phyloP scores from a whole-genome alignment of 2,797 vertebrate species.

The Rhabdomys pumilio region DNA sequence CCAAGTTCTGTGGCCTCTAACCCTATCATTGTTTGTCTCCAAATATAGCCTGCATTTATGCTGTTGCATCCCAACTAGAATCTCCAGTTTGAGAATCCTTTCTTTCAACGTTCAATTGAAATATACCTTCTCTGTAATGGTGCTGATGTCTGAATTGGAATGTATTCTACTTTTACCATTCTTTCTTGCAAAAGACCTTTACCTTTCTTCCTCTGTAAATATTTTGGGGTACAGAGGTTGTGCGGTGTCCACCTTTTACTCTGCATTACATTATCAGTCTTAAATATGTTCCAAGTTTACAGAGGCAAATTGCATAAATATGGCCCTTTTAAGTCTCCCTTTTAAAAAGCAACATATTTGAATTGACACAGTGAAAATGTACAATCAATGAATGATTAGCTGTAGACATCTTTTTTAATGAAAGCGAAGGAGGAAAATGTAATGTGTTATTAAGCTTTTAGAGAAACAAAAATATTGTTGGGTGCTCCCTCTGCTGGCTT shows the following conservation, averaged over 20 bases:
- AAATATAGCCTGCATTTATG: neutral
- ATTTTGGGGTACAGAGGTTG: neutral
- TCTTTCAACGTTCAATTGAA: constrained; percentile 49
- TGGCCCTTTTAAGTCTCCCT: neutral
- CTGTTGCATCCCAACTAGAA: neutral
- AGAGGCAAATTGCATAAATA: constrained; percentile 47
- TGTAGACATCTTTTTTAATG: constrained; percentile 67
- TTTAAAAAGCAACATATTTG: constrained; percentile 62
- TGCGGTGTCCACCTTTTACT: neutral
- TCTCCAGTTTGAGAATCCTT: constrained; percentile 52
- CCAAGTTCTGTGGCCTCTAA: neutral
- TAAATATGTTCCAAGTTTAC: neutral
- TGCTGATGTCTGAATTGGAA: neutral
- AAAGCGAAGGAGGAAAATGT: constrained; percentile 29
- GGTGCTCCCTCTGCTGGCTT: constrained; percentile 81
- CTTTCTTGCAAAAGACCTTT: constrained; percentile 24
- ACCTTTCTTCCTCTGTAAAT: constrained; percentile 33
- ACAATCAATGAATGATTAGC: constrained; percentile 47
- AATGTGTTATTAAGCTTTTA: constrained; percentile 65
- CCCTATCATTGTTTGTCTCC: neutral
- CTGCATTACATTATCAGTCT: neutral
- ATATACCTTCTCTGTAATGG: constrained; percentile 14
- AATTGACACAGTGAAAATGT: constrained; percentile 30
- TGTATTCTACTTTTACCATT: constrained; percentile 26
- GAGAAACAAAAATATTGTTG: constrained; percentile 78